Conservation (phyloP, 2,888 invertebrate genomes). For the Phortica magna region DNA sequence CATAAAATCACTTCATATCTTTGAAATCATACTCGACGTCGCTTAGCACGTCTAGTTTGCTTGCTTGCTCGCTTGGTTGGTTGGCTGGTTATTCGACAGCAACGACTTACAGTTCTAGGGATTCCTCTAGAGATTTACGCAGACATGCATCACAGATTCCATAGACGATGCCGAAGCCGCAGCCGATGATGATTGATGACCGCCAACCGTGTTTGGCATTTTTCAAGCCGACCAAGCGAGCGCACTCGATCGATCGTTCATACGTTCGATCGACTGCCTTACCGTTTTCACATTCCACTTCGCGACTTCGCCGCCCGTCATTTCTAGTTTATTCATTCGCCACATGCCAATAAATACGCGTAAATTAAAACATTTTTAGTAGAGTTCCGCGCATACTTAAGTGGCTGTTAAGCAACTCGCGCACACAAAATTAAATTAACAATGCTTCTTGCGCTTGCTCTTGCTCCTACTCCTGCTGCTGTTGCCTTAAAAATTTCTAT, state of each 20-base stretch:
- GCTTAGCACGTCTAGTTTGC: constrained; percentile 20
- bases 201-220: constrained; percentile 62
- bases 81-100: constrained; percentile 25
- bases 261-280: background rate
- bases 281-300: background rate
- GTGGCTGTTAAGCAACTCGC: constrained; percentile 17
- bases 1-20: constrained; percentile 72
- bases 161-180: constrained; percentile 32
- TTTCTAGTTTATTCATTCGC: background rate
- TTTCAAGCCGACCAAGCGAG: constrained; percentile 36
- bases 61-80: constrained; percentile 37
- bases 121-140: constrained; percentile 65
- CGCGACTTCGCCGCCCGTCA: background rate
- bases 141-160: constrained; percentile 61
- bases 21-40: constrained; percentile 55
- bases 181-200: constrained; percentile 66
- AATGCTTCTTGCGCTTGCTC: too few species aligned
- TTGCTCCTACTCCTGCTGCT: constrained; percentile 13
- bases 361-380: constrained; percentile 25
- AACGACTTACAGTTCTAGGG: constrained; percentile 57
- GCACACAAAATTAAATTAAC: background rate
- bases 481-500: constrained; percentile 23
- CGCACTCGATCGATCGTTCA: background rate
- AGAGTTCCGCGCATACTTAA: constrained; percentile 13
- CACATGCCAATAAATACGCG: background rate